Evolutionary conservation across 2,113 vertebrate genomes (phyloP).

Genomic region (Acrocephalus arundinaceus): DNA sequence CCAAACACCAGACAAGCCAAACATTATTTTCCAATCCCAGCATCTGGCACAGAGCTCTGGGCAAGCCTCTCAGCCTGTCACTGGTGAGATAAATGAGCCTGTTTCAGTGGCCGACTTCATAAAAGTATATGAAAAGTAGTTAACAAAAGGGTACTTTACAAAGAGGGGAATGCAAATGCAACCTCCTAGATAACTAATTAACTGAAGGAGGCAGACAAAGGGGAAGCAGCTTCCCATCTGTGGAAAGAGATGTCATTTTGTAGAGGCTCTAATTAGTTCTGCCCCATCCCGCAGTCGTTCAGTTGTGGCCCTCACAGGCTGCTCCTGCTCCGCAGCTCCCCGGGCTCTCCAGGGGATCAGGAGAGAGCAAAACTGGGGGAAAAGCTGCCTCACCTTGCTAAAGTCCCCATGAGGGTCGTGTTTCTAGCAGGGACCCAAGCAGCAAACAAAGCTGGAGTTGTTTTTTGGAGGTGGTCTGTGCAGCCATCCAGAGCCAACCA

Average conservation of each 20-base stretch:
- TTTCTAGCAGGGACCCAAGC: neutral
- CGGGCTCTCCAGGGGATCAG: neutral
- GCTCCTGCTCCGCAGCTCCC: neutral
- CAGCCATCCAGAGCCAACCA: accelerated
- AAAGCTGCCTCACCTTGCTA: neutral
- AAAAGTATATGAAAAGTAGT: conserved; percentile 52
- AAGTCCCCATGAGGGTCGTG: accelerated
- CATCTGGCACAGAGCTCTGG: conserved; percentile 2
- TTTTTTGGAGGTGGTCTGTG: accelerated
- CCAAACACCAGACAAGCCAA: conserved; percentile 40
- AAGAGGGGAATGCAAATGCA: conserved; percentile 14
- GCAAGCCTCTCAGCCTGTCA: conserved; percentile 12
- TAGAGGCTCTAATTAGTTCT: conserved; percentile 38
- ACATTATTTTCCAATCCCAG: conserved; percentile 36
- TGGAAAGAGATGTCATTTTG: conserved; percentile 8
- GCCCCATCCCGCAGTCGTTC: neutral
- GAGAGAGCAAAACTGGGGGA: neutral
- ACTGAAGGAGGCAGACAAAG: neutral
- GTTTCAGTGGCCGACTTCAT: conserved; percentile 10
- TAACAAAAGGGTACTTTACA: conserved; percentile 32
- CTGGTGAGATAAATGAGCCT: conserved; percentile 27
- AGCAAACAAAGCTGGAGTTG: neutral
- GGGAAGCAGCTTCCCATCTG: conserved; percentile 21
- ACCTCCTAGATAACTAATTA: conserved; percentile 45
- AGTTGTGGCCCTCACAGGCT: accelerated